Percentiles rank a stretch among this genome's conserved stretches.
Conservation (phyloP, 2,888 invertebrate genomes). For the Sthenelais limicola region DNA sequence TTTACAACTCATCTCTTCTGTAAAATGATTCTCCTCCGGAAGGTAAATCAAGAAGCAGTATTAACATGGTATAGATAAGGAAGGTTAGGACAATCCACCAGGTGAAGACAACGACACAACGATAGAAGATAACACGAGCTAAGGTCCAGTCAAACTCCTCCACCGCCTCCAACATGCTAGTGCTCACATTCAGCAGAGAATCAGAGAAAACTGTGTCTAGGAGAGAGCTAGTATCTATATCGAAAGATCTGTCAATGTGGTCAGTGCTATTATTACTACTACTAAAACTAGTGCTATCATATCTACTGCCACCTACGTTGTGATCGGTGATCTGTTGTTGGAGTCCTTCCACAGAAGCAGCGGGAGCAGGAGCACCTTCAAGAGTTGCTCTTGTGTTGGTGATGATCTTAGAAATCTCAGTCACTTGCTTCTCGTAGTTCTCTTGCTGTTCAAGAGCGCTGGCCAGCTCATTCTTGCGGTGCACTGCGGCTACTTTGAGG, state of each 20-base stretch:
- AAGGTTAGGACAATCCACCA: constrained; percentile 12
- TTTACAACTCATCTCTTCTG: no score
- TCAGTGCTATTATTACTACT: not conserved
- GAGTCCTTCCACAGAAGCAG: constrained; percentile 56
- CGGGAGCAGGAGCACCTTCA: constrained; percentile 45
- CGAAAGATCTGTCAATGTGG: no score
- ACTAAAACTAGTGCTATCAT: not conserved
- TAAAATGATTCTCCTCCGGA: no score
- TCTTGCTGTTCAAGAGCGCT: constrained; percentile 60
- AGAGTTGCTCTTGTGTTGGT: constrained; percentile 60
- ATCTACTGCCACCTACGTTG: constrained; percentile 43
- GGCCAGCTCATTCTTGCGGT: constrained; percentile 49
- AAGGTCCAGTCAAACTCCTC: constrained; percentile 9
- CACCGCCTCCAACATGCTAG: no score
- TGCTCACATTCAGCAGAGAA: no score
- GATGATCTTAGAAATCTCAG: constrained; percentile 57
- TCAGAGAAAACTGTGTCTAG: no score
- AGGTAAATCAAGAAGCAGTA: no score
- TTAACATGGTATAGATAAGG: not conserved
- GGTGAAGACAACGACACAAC: constrained; percentile 17
- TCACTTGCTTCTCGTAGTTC: constrained; percentile 59
- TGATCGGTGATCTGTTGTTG: constrained; percentile 57
- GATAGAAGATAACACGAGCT: constrained; percentile 15
- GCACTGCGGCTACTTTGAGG: constrained; percentile 47
- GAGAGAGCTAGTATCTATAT: no score